These are phyloP conservation scores for Lacanobia oleracea DNA, from an alignment of 2,888 invertebrate species.

Conservation along the genomic window DNA sequence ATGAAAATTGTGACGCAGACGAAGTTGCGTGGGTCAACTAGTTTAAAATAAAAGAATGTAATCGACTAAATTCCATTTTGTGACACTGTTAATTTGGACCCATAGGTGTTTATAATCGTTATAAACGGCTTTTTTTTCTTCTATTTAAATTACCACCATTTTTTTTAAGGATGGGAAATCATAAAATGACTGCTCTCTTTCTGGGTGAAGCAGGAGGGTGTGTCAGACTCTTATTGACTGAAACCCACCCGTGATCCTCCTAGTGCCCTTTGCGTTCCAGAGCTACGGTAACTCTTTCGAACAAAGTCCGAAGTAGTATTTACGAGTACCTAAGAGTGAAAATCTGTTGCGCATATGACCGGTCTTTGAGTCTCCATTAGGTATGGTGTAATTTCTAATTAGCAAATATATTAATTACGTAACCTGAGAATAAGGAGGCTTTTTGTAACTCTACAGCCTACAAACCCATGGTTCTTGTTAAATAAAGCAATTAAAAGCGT, in stretches of 20 bases:
- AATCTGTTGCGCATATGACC: not conserved
- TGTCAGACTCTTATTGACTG: too few species aligned
- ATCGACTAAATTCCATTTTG: not conserved
- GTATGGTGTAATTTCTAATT: slow-evolving; percentile 8
- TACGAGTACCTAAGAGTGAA: too few species aligned
- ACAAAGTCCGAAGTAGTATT: too few species aligned
- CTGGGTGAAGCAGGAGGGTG: too few species aligned
- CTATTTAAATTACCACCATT: not conserved
- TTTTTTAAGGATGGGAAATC: too few species aligned
- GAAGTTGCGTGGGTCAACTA: too few species aligned
- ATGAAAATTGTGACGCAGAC: too few species aligned
- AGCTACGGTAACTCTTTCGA: too few species aligned
- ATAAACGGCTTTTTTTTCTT: not conserved
- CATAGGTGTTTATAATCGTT: not conserved
- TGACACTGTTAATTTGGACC: not conserved
- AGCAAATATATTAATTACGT: slow-evolving; percentile 1
- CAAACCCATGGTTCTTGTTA: not conserved
- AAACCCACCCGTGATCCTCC: too few species aligned
- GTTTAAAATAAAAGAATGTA: not conserved
- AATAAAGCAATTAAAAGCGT: not conserved
- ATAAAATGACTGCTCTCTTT: too few species aligned
- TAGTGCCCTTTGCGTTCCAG: too few species aligned
- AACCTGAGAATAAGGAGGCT: not conserved
- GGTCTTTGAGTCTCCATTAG: not conserved
- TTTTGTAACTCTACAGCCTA: not conserved